Evolutionary conservation across 2,888 invertebrate species (phyloP).

Genomic region (Encarsia formosa): DNA sequence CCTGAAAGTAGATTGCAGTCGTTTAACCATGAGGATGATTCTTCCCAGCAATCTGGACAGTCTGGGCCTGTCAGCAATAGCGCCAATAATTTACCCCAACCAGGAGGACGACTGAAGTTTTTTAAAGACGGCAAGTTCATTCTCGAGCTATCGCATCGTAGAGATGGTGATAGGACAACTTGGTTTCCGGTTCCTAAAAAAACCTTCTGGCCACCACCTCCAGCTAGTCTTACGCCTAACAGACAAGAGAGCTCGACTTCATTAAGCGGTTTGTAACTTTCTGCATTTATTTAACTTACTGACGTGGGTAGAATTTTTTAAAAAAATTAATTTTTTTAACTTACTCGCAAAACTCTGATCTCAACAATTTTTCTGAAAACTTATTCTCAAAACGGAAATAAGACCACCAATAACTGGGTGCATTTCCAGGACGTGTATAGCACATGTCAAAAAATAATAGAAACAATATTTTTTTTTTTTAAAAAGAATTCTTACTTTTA

Average conservation of each 20-base stretch:
- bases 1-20: neutral
- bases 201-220: conserved; percentile 71
- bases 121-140: conserved; percentile 90
- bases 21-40: neutral
- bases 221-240: conserved; percentile 67
- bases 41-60: conserved; percentile 3
- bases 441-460: too few species aligned
- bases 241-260: conserved; percentile 74
- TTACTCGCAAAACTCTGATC: too few species aligned
- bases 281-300: too few species aligned
- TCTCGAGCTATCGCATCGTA: conserved; percentile 73
- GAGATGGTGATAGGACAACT: conserved; percentile 75
- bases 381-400: too few species aligned
- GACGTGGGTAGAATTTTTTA: too few species aligned
- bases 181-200: conserved; percentile 89
- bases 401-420: too few species aligned
- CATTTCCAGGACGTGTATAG: too few species aligned
- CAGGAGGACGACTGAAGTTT: conserved; percentile 75
- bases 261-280: conserved; percentile 66
- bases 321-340: too few species aligned
- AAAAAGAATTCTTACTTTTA: too few species aligned
- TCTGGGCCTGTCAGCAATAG: neutral
- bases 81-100: conserved; percentile 44
- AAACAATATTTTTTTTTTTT: too few species aligned
- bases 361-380: too few species aligned